A percentile compares a stretch with the other conserved stretches of the same genome.
These are phyloP conservation scores for Geodia barretti DNA, from an alignment of 37 sponge, comb jelly and placozoan species.

Conservation along the genomic window DNA sequence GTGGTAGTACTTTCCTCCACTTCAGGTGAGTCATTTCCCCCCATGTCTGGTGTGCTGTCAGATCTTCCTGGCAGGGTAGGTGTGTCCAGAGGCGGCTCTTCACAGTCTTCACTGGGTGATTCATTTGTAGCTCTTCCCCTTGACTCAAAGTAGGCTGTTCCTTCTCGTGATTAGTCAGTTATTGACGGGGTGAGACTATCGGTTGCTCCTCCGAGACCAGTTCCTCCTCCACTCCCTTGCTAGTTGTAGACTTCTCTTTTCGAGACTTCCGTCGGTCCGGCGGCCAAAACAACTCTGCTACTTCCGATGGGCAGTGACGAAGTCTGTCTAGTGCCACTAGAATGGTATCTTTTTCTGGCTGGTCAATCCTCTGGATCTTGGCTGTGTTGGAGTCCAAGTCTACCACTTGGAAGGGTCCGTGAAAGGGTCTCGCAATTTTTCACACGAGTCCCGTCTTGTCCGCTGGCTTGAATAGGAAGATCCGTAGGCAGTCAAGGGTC, in stretches of 20 bases:
- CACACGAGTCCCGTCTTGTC: constrained; percentile 1
- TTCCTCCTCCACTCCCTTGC: too few species aligned
- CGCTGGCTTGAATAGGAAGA: constrained; percentile 51
- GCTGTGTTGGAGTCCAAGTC: constrained; percentile 18
- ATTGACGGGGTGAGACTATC: too few species aligned
- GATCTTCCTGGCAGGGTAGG: too few species aligned
- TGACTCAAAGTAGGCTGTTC: too few species aligned
- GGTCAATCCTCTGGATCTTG: constrained; percentile 13
- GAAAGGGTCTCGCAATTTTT: constrained; percentile 40
- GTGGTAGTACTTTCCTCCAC: too few species aligned
- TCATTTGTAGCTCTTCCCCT: too few species aligned
- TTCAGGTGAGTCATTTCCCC: too few species aligned
- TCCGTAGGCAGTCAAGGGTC: constrained; percentile 31
- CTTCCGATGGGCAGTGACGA: constrained; percentile 28
- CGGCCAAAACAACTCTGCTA: constrained; percentile 23
- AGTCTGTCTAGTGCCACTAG: constrained; percentile 37
- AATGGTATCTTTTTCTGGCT: constrained; percentile 15
- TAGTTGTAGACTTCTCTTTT: too few species aligned
- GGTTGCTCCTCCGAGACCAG: too few species aligned
- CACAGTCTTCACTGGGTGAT: neutral
- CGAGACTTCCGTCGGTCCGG: neutral
- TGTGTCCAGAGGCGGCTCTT: neutral
- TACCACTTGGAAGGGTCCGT: constrained; percentile 37
- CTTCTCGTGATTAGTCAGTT: neutral
- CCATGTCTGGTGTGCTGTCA: too few species aligned